Base-by-base conservation (phyloP, 1,140 invertebrate genomes). In the Mercenaria mercenaria region DNA sequence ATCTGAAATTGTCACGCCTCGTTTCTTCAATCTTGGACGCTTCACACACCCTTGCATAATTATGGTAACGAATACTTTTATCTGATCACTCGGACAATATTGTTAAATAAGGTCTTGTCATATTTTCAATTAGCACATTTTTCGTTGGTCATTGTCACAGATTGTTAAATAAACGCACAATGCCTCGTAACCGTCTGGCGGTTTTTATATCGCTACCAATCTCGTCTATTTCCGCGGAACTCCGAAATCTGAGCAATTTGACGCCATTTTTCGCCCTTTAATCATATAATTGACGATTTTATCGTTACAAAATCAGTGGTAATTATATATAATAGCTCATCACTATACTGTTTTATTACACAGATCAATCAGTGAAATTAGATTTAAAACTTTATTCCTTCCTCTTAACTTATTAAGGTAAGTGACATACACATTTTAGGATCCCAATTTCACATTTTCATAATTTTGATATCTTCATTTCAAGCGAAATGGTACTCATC, bases 291-390 rank as follows among this genome's bases (percentile, higher is more conserved):
- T 23, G n/a, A 1, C 26, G 15, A 4, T 32, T 37, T 32, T 67
- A 67, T 67, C 61, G 11, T 32, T 37, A 29, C 61, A 67, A 67
- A 37, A 67, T 67, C 61, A 32, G 26, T 39, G 37, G 67, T 41
- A 72, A 72, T 39, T 72, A 72, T 72, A 39, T 72, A 29, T 72
- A 72, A 72, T 72, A 72, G 67, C 67, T 72, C 61, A 32, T 67
- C 32, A 23, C 61, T 67, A 1, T 72, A 39, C n/a, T 39, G 67
- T 72, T 72, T 72, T 72, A 72, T 72, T 37, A 23, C 67, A 13
- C n/a, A 20, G 67, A 39, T 72, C 67, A 72, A 72, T 72, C 0
- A 1, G 43, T 8, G 43, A 47, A 47, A n/a, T n/a, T n/a, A n/a
- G n/a, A n/a, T n/a, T n/a, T n/a, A n/a, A n/a, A n/a, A n/a, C n/a